Evolutionary conservation across 2,797 vertebrate genomes (phyloP), one percentile per base, ranked within the genome.

Genomic region (Danionella dracula): DNA sequence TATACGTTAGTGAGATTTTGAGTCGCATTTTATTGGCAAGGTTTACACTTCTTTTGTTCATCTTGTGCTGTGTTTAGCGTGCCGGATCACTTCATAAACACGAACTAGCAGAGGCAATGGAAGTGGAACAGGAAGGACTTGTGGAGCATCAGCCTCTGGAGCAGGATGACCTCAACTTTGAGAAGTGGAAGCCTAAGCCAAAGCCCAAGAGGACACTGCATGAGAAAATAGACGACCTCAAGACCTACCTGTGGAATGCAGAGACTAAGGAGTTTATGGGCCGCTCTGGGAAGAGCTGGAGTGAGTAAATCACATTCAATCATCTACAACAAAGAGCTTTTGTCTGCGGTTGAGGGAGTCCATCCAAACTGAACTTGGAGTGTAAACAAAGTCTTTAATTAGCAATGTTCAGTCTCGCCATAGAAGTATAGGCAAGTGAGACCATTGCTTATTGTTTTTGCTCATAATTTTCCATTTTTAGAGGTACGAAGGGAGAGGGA

Each of bases 181-280:
- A 90, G 84, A 76, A 90, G 76, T 86, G 83, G 80, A 90, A 88
- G 79, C 83, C 88, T 75, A 86, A 88, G 74, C 92, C 88, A 68
- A 79, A 85, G 80, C 88, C 86, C 66, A 86, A 84, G 85, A 92
- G 90, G 85, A 92, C 89, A 5, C 92, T 90, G 78, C 80, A 86
- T 81, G 90, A 92, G 83, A 85, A 88, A 79, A 89, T 92, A 71
- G 87, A 81, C 10, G 88, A 89, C 73, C 12, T 96, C 66, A 96
- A 93, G 81, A 87, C 75, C 34, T 96, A 95, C 87, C 79, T 97
- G 69, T 97, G 93, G 95, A 97, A 99, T 79, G 93, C 93, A 0
- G 94, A 96, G 83, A 94, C 93, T 81, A 92, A 88, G 67, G 92
- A 94, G 72, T 96, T 93, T 87, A 89, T 99, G 91, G 96, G 94